These are phyloP conservation scores for Meles meles DNA, from an alignment of 2,113 vertebrate genomes.

Conservation along the genomic window DNA sequence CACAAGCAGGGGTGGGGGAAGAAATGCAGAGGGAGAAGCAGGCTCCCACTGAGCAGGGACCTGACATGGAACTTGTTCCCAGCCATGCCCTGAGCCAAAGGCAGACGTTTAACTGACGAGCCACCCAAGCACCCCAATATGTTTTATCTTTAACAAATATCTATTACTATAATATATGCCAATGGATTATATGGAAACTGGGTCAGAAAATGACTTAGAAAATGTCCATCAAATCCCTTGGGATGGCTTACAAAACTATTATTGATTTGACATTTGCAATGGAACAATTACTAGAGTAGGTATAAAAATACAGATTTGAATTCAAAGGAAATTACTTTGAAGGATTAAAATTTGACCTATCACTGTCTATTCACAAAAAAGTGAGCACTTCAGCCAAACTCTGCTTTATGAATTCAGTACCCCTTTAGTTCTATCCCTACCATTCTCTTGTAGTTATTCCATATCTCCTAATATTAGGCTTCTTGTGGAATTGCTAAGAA, in stretches of 20 bases:
- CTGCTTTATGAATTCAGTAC: not conserved
- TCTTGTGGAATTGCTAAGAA: slow-evolving; percentile 56
- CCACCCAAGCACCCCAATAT: not conserved
- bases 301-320: not conserved
- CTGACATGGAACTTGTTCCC: too few relatives aligned
- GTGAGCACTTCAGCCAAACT: slow-evolving; percentile 27
- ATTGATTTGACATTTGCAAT: slow-evolving; percentile 41
- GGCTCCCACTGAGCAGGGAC: too few relatives aligned
- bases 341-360: slow-evolving; percentile 48
- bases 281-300: slow-evolving; percentile 3
- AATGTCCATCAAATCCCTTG: not conserved
- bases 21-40: too few relatives aligned
- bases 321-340: slow-evolving; percentile 44
- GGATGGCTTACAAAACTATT: not conserved
- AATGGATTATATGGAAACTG: not conserved
- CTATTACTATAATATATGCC: not conserved
- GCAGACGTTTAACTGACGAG: not conserved
- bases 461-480: slow-evolving; percentile 40
- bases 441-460: slow-evolving; percentile 60
- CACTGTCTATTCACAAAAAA: slow-evolving; percentile 1
- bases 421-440: not conserved
- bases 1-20: too few relatives aligned
- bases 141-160: slow-evolving; percentile 18
- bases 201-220: slow-evolving; percentile 9
- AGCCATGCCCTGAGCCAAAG: not conserved